Evolutionary conservation across 2,113 vertebrate species (phyloP).

Genomic region (Cyprinodon brontotheroides): DNA sequence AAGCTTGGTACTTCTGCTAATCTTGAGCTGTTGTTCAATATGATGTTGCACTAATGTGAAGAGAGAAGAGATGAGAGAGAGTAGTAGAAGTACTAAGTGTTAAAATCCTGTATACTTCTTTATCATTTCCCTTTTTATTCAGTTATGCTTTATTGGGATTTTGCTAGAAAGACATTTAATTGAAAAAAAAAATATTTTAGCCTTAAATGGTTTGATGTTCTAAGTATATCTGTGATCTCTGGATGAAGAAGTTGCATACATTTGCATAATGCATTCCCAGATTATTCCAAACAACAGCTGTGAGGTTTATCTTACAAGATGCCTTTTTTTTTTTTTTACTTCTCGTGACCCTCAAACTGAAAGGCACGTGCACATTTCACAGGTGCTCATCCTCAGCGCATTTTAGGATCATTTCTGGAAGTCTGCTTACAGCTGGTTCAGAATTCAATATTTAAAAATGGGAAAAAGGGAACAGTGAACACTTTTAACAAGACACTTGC

Average conservation of each 20-base stretch:
- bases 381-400: not conserved
- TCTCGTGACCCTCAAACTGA: not conserved
- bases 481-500: too few relatives aligned
- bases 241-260: not conserved
- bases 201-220: not conserved
- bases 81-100: not conserved
- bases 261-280: too few relatives aligned
- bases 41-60: too few relatives aligned
- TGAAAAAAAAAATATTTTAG: not conserved
- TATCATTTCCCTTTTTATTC: not conserved
- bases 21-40: too few relatives aligned
- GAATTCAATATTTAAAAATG: not conserved
- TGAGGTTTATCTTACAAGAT: not conserved
- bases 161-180: not conserved
- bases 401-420: not conserved
- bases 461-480: too few relatives aligned
- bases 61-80: too few relatives aligned
- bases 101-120: not conserved
- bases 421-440: not conserved
- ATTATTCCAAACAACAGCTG: too few relatives aligned
- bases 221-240: not conserved
- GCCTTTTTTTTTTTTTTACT: not conserved
- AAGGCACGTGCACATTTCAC: not conserved
- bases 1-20: not conserved
- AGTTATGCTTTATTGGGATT: not conserved